Evolutionary conservation across 2,888 invertebrate genomes (phyloP).

Genomic region (Nephrotoma appendiculata): DNA sequence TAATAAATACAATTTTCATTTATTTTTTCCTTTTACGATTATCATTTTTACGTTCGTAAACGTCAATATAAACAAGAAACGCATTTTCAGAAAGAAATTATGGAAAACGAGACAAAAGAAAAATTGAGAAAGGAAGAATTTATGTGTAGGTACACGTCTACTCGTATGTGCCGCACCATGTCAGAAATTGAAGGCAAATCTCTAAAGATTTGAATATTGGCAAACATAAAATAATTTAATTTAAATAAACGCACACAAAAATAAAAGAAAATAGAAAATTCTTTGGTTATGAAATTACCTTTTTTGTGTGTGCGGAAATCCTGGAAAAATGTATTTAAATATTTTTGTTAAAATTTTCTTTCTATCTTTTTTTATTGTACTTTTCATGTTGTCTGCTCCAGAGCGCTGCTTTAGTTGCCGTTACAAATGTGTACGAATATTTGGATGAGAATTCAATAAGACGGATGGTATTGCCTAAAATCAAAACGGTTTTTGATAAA

Average conservation of each 20-base stretch:
- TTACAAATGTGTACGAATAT: conserved; percentile 70
- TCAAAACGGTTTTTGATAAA: conserved; percentile 65
- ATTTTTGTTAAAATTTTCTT: not conserved
- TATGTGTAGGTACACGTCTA: not conserved
- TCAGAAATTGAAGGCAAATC: not conserved
- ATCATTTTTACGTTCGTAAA: not conserved
- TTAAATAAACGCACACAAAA: not conserved
- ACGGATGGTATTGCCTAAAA: conserved; percentile 67
- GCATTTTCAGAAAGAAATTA: not conserved
- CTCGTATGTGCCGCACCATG: not conserved
- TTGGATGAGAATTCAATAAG: conserved; percentile 70
- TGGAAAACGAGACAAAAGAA: not conserved
- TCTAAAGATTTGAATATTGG: not conserved
- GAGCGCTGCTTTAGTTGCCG: conserved; percentile 80
- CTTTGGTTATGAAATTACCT: not conserved
- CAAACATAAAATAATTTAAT: not conserved
- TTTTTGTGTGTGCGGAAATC: not conserved
- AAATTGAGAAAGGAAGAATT: not conserved
- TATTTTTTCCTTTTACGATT: not conserved
- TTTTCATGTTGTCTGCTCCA: conserved; percentile 26
- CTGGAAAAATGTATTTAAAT: not conserved
- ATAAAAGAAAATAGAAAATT: not conserved
- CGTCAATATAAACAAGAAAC: not conserved
- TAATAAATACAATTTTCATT: not conserved
- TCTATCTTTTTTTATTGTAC: not conserved